Base-by-base conservation (phyloP, 1,140 invertebrate genomes). In the Euwallacea fornicatus region DNA sequence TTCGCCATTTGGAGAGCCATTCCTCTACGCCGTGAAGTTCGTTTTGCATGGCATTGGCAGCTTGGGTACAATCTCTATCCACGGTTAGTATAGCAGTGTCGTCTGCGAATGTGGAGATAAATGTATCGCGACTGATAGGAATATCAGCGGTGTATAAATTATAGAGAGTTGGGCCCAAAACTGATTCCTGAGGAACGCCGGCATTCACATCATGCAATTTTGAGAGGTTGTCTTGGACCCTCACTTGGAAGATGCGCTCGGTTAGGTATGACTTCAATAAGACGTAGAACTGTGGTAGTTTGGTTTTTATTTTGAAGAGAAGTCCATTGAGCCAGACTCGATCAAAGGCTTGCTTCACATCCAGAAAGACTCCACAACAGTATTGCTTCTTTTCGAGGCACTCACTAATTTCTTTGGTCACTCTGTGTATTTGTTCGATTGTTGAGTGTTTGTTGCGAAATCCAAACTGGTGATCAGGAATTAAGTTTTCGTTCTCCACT, bases 381-480 rank as follows among this genome's bases (percentile, higher is more conserved):
- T 13, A 58, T 7, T 8, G 55, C 55, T 15, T 15, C 9, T 58
- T 58, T 58, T 58, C 21, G 13, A 15, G 13, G 13, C 55, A 58
- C 7, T 33, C 21, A 58, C 7, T 8, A 33, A 13, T 13, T 58
- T 58, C 55, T 8, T 33, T 58, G 13, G 60, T 58, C 55, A 13
- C 9, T n/a, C n/a, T n/a, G n/a, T n/a, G n/a, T n/a, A n/a, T n/a
- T n/a, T n/a, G n/a, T n/a, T n/a, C n/a, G n/a, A 58, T 13, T 58
- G 55, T 58, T 58, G 55, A 69, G 21, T 69, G 60, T 21, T 64
- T 44, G 9, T 63, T 54, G 43, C 60, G 42, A 47, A 82, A 82
- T 0, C 81, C 81, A 54, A 78, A 78, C 55, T 83, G 80, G 53
- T 81, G 77, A 7, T 71, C 15, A 8, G 81, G 77, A 42, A 81